A percentile compares a stretch with the other conserved stretches of the same genome.
Conservation (phyloP, 1,140 invertebrate genomes). For the Drosophila ambigua region DNA sequence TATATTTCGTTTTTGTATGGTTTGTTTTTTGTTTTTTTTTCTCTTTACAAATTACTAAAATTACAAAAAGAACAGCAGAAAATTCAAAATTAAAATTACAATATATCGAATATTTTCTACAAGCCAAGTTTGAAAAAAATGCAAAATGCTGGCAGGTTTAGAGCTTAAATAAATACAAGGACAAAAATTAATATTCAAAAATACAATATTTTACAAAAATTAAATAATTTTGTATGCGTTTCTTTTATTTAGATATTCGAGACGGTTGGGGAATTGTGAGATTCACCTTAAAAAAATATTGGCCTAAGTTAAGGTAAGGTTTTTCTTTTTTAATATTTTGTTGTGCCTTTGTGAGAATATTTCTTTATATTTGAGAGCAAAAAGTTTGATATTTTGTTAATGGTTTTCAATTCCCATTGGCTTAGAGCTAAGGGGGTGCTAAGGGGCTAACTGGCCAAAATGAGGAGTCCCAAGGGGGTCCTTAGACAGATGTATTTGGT, state of each 20-base stretch:
- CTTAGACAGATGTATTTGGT: constrained; percentile 79
- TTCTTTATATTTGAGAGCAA: constrained; percentile 35
- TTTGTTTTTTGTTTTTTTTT: constrained; percentile 42
- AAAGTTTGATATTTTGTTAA: constrained; percentile 12
- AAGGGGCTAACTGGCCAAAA: constrained; percentile 30
- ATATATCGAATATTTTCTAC: constrained; percentile 46
- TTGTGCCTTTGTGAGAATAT: constrained; percentile 66
- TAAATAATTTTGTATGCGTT: neutral
- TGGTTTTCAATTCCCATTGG: constrained; percentile 32
- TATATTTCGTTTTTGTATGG: constrained; percentile 30
- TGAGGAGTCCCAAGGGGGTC: neutral
- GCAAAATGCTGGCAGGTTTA: constrained; percentile 72
- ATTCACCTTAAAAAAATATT: constrained; percentile 49
- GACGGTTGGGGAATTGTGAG: constrained; percentile 24
- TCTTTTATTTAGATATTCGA: constrained; percentile 13
- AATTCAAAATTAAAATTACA: constrained; percentile 31
- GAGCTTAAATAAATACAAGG: constrained; percentile 66
- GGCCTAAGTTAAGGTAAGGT: constrained; percentile 58
- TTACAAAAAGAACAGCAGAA: constrained; percentile 40
- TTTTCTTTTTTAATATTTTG: constrained; percentile 27
- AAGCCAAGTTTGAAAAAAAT: constrained; percentile 61
- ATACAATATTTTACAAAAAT: constrained; percentile 38
- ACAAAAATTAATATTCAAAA: constrained; percentile 29
- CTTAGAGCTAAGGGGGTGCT: constrained; percentile 48
- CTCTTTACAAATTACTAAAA: constrained; percentile 65